These are phyloP conservation scores for Phaetusa simplex DNA, from an alignment of 2,113 vertebrate genomes.

Conservation along the genomic window DNA sequence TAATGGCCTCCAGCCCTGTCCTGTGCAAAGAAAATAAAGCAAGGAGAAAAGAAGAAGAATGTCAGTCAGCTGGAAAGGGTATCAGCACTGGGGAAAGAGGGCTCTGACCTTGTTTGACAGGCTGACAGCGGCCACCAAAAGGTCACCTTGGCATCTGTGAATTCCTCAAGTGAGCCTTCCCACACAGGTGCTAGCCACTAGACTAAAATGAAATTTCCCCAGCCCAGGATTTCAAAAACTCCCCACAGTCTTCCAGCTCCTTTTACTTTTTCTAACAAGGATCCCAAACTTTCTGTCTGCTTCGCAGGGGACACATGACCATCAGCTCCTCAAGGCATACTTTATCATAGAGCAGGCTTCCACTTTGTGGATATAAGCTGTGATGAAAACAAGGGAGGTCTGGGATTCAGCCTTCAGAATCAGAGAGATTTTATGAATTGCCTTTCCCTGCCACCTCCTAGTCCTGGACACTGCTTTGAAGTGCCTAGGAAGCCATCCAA, in stretches of 20 bases:
- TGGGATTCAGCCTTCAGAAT: not conserved
- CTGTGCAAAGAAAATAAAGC: constrained; percentile 70
- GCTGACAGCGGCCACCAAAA: not conserved
- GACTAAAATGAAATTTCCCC: not conserved
- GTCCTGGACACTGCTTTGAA: not conserved
- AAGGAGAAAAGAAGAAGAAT: not conserved
- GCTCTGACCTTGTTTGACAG: not conserved
- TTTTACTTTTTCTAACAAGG: not conserved
- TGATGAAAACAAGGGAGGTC: not conserved
- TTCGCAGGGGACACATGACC: not conserved
- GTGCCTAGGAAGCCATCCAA: not conserved
- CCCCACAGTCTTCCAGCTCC: not conserved
- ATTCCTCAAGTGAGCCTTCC: not conserved
- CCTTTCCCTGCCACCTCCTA: not conserved
- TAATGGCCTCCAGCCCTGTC: constrained; percentile 97
- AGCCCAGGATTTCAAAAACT: not conserved
- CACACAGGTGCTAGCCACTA: rapidly evolving
- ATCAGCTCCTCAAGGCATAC: not conserved
- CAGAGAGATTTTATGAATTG: not conserved
- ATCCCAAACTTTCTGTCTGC: not conserved
- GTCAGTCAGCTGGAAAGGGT: not conserved
- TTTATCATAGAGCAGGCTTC: not conserved
- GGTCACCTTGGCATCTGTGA: not conserved
- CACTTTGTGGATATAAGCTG: not conserved
- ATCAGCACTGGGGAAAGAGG: not conserved